Percentiles rank a stretch among this genome's conserved stretches.
Conservation (phyloP, 2,113 vertebrate species). For the Rhadina sibilatrix region DNA sequence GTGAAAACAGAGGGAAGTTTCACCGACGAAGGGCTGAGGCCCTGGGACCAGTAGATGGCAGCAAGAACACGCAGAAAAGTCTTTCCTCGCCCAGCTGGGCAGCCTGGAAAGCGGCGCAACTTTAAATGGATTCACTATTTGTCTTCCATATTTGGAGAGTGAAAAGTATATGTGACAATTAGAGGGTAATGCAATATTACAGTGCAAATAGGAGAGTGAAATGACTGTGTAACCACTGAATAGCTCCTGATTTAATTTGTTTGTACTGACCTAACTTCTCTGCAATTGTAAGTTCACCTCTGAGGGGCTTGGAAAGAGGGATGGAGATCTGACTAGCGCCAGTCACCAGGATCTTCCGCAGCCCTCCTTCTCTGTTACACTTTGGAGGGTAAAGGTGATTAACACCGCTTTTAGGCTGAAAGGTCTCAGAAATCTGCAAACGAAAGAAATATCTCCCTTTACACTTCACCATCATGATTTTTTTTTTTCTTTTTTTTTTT, state of each 20-base stretch:
- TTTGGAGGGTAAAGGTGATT: not conserved
- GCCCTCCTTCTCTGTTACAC: not conserved
- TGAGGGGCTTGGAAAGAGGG: not conserved
- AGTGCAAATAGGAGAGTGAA: conserved; percentile 52
- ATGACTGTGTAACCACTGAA: conserved; percentile 40
- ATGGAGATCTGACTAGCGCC: not conserved
- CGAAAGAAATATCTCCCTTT: not conserved
- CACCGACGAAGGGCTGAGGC: not conserved
- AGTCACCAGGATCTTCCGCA: not conserved
- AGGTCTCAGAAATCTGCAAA: not conserved
- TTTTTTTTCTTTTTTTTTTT: not conserved
- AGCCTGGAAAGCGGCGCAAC: not conserved
- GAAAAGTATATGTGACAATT: conserved; percentile 55
- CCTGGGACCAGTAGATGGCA: conserved; percentile 69
- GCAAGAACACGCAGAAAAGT: conserved; percentile 63
- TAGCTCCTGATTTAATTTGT: conserved; percentile 30
- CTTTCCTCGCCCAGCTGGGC: not conserved
- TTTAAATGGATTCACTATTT: conserved; percentile 49
- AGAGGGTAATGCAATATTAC: conserved; percentile 64
- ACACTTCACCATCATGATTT: accelerated
- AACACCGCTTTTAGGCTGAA: not conserved
- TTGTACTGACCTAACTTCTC: conserved; percentile 38
- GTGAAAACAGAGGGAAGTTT: not conserved
- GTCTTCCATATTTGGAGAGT: conserved; percentile 61
- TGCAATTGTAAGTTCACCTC: not conserved